Base-by-base conservation (phyloP, 2,113 vertebrate genomes). In the Rhinolophus sinicus region DNA sequence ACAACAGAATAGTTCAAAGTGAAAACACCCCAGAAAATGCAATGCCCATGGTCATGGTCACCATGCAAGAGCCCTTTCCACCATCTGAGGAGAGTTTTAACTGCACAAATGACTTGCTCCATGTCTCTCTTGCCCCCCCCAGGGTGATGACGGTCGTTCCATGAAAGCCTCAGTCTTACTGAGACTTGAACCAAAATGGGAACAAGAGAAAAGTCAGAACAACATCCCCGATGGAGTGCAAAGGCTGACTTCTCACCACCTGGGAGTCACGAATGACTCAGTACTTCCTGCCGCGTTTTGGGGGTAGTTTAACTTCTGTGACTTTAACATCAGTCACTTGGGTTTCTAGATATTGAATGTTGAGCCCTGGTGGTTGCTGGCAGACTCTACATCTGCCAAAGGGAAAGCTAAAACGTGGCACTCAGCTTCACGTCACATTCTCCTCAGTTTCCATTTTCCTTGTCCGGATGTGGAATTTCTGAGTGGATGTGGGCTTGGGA, bases 401-500 rank as follows among this genome's bases (percentile, higher is more conserved):
- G 52, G 62, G 73, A 95, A 77, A 88, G 69, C 72, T 83, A 24
- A 90, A 90, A 15, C 11, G 47, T n/a, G 12, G 60, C 50, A 35
- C 56, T 47, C 16, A 19, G 19, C 26, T 47, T 89, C 60, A 12
- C 40, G 73, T 38, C 65, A 11, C 54, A 5, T n/a, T 78, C 19
- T 56, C 88, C 52, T 76, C 40, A 0, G 15, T 73, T 91, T 67
- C 85, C 78, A 7, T 54, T 89, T 93, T 82, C 26, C n/a, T 77
- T 15, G 10, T 15, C 14, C 72, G 84, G 70, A 85, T 40, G 19
- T 52, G 60, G 92, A 90, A 92, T 97, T 90, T 96, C 67, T 80
- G 77, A 96, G 93, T 88, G 69, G 80, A 77, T 69, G 24, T 9
- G 47, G 8, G 44, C 19, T 24, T 76, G 28, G 13, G 18, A 89